Conservation (phyloP, 2,888 invertebrate genomes). For the Eutolmus rufibarbis region DNA sequence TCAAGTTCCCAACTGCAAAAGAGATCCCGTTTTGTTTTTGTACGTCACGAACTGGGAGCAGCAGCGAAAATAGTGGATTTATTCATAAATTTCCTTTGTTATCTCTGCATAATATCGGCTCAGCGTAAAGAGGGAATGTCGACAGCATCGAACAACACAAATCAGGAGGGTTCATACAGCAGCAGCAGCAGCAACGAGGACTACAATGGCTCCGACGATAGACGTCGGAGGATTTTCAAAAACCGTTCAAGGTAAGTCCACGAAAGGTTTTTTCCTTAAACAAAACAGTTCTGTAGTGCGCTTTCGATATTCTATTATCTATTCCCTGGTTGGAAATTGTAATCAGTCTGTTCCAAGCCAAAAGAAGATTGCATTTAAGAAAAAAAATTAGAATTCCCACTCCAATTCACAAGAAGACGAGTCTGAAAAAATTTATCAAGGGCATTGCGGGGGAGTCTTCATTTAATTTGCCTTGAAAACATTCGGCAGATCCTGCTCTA, state of each 20-base stretch:
- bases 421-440: background rate
- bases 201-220: constrained; percentile 76
- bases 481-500: no score
- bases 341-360: background rate
- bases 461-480: background rate
- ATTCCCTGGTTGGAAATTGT: background rate
- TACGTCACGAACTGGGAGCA: background rate
- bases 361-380: background rate
- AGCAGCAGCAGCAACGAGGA: constrained; percentile 89
- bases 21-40: constrained; percentile 13
- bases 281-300: background rate
- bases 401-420: background rate
- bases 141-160: background rate
- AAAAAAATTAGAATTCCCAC: background rate
- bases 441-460: background rate
- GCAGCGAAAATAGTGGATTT: constrained; percentile 15
- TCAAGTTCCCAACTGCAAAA: background rate
- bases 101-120: background rate
- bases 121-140: constrained; percentile 1
- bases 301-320: background rate
- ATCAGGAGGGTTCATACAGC: constrained; percentile 55
- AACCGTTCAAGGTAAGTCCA: constrained; percentile 71
- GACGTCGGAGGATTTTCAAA: constrained; percentile 72
- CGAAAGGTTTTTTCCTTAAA: background rate
- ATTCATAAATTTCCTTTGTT: constrained; percentile 24